phyloP scores from a whole-genome alignment of 92 coral and sea anemone species.

The Epizoanthus stellaris region DNA sequence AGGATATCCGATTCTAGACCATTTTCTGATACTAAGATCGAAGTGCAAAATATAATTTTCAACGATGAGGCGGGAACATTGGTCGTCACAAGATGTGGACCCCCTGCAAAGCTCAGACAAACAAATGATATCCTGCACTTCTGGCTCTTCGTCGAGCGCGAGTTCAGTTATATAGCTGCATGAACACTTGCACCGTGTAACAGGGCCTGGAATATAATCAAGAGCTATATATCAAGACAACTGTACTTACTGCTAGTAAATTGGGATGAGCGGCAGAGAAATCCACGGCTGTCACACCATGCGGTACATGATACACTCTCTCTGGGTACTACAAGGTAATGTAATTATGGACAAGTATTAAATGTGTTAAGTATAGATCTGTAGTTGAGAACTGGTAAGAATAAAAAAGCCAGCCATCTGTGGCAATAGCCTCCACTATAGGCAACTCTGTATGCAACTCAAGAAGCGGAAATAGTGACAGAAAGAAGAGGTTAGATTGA shows the following conservation, averaged over 20 bases:
- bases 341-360: not conserved
- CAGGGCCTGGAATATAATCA: not conserved
- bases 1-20: too few species aligned
- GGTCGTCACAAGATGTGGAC: too few species aligned
- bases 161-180: too few species aligned
- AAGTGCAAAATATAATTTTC: too few species aligned
- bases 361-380: not conserved
- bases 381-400: not conserved
- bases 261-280: conserved; percentile 97
- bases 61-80: too few species aligned
- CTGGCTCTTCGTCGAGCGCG: too few species aligned
- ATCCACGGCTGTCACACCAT: conserved; percentile 94
- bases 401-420: too few species aligned
- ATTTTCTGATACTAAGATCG: too few species aligned
- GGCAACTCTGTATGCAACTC: not conserved
- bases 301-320: conserved; percentile 76
- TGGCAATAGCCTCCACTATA: too few species aligned
- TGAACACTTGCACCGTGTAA: too few species aligned
- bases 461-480: not conserved
- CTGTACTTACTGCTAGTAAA: conserved; percentile 84
- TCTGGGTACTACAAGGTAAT: conserved; percentile 82
- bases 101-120: too few species aligned
- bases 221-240: not conserved
- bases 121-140: too few species aligned
- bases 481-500: not conserved